Base-by-base conservation (phyloP, 2,888 invertebrate species). In the Lycaena phlaeas region DNA sequence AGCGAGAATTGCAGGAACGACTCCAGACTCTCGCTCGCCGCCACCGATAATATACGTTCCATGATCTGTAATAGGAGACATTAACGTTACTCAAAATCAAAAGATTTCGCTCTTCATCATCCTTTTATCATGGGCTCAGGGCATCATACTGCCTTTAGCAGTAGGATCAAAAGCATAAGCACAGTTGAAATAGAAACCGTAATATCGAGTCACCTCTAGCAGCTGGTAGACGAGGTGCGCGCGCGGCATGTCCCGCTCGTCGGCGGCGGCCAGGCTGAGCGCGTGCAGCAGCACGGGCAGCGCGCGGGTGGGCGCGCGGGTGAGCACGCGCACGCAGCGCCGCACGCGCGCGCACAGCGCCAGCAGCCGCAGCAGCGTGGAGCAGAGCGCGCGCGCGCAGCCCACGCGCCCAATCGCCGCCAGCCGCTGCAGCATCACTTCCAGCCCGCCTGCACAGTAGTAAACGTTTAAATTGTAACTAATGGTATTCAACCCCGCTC, bases 31-130 rank as follows among this genome's bases (percentile, higher is more conserved):
- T 95, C 93, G 40, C 92, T 92, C 3, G 96, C 94, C 0, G 97
- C 97, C 56, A 96, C 96, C 0, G 95, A 91, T 4, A 98, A 82
- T 42, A 98, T 93, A 0, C 94, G 93, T 74, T 98, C 97, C 94
- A 98, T 95, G 42, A 97, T 96, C 89, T 93, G 61, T 6, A 68
- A 68, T 34, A 50, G 37, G 43, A 42, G 10, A 36, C 22, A 36
- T 18, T 11, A n/a, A n/a, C n/a, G n/a, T n/a, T n/a, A n/a, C n/a
- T n/a, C n/a, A n/a, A n/a, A n/a, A n/a, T n/a, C n/a, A n/a, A n/a
- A n/a, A n/a, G n/a, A n/a, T n/a, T n/a, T n/a, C n/a, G n/a, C n/a
- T n/a, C n/a, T n/a, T n/a, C n/a, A n/a, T n/a, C n/a, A n/a, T n/a
- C n/a, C n/a, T n/a, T n/a, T n/a, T n/a, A n/a, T n/a, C n/a, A n/a